Base-by-base conservation (phyloP, 2,888 invertebrate species). In the Ophion obscuratus region DNA sequence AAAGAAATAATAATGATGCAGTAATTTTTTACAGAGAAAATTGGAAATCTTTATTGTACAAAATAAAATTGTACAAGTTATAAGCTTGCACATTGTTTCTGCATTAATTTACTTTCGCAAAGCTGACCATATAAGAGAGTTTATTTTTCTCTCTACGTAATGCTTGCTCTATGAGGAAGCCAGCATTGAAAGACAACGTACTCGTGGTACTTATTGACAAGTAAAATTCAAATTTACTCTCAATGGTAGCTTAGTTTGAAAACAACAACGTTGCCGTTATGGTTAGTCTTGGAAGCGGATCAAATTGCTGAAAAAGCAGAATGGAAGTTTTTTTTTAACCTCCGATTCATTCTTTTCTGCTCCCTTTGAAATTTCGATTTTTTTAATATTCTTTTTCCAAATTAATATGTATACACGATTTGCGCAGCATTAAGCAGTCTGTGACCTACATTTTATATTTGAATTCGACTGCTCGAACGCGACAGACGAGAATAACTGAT, bases 381-480 rank as follows among this genome's bases (percentile, higher is more conserved):
- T 53, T 53, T 5, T 2, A 53, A 53, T 27, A 24, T 61, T 40
- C 27, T 11, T 36, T 31, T 57, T 78, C 20, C 36, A 53, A 71
- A 64, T 62, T 53, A 47, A 81, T 81, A 71, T 20, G 11, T 36
- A 74, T 59, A 36, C 44, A 61, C 40, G n/a, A 80, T 84, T 64
- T 74, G 36, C 77, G 57, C 47, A 78, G 73, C 85, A 81, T 88
- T 81, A 85, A 84, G 80, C 84, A 83, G 86, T 86, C 89, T 87
- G 88, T 88, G 91, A 91, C 92, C 92, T 90, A 92, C 90, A 92
- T 92, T 89, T 89, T 83, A 87, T 85, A 85, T 82, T 82, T 78
- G 87, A 90, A 90, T 90, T 91, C 90, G 86, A 88, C 80, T 61
- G 78, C 79, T 78, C 78, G 77, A 81, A 89, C 89, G 88, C 89